Evolutionary conservation across 2,113 vertebrate genomes (phyloP), one percentile per base, ranked within the genome.

Genomic region (Phodopus roborovskii): DNA sequence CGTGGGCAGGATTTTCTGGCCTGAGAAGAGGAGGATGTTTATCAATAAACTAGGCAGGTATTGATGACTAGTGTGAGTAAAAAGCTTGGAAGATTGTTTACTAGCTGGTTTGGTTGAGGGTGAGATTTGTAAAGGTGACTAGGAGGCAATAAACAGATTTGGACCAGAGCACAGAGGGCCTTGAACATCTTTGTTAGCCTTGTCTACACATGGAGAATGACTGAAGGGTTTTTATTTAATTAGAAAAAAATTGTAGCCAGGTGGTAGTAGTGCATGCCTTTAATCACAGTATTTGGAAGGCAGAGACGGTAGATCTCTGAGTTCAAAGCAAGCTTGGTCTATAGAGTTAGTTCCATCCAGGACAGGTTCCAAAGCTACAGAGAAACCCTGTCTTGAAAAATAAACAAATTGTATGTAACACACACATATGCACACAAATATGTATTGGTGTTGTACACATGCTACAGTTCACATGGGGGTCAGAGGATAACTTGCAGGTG

Each of bases 141-240:
- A 75, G 36, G 26, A 75, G 79, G 62, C 28, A 88, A 68, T 78
- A 82, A 74, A 90, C 88, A 91, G n/a, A 70, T 83, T 79, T 92
- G 79, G 74, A 94, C 22, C 24, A 45, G 68, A 83, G 53, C 48
- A 48, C 30, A 48, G 70, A 77, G 71, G 78, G 24, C 45, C 30
- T 62, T 92, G 4, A 73, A 36, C 86, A 30, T 22, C 20, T 77
- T 0, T 74, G 22, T 10, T 75, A 0, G 84, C 87, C 24, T 70
- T 90, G 24, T 78, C 74, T 26, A 42, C 22, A 73, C 68, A 12
- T 26, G 10, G n/a, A 42, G 50, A 85, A 19, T 48, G 70, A 3
- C 24, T 75, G 50, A 81, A 88, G 78, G 42, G 30, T 45, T 82
- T 91, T 95, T 70, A 53, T 53, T 53, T 79, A 53, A 79, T 79